Conservation (phyloP, 1,140 invertebrate species). For the Apis laboriosa region DNA sequence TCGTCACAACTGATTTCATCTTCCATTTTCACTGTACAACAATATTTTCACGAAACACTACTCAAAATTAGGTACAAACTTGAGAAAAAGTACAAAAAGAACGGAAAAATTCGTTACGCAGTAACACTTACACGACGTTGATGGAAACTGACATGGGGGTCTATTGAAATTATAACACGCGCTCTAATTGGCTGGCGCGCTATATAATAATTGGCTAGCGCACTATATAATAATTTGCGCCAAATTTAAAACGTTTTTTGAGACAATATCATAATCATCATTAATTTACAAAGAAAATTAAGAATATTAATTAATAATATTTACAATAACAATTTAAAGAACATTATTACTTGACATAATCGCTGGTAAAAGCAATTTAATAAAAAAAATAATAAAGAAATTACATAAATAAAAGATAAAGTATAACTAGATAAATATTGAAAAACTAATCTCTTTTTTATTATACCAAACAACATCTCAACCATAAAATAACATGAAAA, state of each 20-base stretch:
- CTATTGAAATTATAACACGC: too few relatives aligned
- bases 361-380: not conserved
- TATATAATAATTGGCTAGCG: too few relatives aligned
- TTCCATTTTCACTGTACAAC: constrained; percentile 17
- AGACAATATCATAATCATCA: not conserved
- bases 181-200: not conserved
- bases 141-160: too few relatives aligned
- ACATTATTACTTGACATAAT: not conserved
- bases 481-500: not conserved
- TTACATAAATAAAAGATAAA: not conserved
- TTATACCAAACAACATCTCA: not conserved
- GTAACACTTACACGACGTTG: not conserved
- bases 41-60: not conserved
- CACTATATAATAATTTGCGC: not conserved
- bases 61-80: not conserved
- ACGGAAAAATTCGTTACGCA: too few relatives aligned
- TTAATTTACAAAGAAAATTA: not conserved
- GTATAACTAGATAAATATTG: not conserved
- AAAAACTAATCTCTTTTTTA: not conserved
- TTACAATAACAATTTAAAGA: not conserved
- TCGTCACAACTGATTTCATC: constrained; percentile 29
- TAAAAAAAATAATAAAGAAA: not conserved
- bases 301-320: not conserved
- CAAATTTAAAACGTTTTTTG: not conserved
- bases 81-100: not conserved